Percentiles rank a stretch among this genome's conserved stretches.
phyloP scores from a whole-genome alignment of 2,888 invertebrate species.

The Clistopyga incitator region DNA sequence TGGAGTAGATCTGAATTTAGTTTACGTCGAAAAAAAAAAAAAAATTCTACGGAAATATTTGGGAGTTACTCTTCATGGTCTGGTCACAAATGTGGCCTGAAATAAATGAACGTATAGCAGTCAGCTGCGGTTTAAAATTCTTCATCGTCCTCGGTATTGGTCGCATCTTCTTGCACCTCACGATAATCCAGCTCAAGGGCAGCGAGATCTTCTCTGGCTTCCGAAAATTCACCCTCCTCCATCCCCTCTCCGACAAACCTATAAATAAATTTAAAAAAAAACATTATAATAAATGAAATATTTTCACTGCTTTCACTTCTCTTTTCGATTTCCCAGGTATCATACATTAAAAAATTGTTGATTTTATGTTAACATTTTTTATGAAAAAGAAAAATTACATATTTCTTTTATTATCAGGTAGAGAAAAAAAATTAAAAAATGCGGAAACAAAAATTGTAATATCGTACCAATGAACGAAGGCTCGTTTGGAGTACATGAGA shows the following conservation, averaged over 20 bases:
- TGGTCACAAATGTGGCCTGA: neutral
- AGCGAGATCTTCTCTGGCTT: conserved; percentile 78
- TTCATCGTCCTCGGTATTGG: conserved; percentile 76
- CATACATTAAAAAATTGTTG: too few species aligned
- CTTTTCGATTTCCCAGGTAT: too few species aligned
- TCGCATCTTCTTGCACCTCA: conserved; percentile 78
- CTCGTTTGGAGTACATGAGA: conserved; percentile 78
- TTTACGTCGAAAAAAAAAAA: too few species aligned
- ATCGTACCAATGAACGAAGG: conserved; percentile 77
- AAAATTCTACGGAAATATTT: too few species aligned
- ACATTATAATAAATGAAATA: conserved; percentile 13
- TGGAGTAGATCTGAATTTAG: neutral
- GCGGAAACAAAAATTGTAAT: neutral
- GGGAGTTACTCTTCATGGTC: neutral
- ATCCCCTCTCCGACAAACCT: conserved; percentile 79
- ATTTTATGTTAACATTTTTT: too few species aligned
- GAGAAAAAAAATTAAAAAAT: neutral
- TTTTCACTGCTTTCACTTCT: neutral
- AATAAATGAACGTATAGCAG: neutral
- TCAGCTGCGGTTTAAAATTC: conserved; percentile 67
- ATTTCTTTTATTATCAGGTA: too few species aligned
- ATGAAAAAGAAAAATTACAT: too few species aligned
- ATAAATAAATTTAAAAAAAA: neutral
- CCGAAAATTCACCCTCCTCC: conserved; percentile 79
- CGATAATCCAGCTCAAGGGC: conserved; percentile 79